A percentile compares a stretch with the other conserved stretches of the same genome.
Evolutionary conservation across 2,888 invertebrate species (phyloP).

Genomic region (Orthosia gothica): DNA sequence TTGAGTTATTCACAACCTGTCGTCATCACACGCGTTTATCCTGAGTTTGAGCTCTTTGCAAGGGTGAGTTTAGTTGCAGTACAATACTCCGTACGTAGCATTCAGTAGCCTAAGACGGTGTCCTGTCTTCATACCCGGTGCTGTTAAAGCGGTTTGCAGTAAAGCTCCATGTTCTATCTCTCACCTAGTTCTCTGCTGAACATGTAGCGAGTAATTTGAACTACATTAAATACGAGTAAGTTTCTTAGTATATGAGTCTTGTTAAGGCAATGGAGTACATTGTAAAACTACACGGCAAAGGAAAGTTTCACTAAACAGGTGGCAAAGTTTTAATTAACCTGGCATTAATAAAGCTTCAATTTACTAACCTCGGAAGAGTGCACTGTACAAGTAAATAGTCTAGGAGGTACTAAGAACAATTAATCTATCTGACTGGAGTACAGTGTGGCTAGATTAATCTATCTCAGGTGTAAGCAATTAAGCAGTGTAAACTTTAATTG

Average conservation of each 20-base stretch:
- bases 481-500: not conserved
- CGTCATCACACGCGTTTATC: not conserved
- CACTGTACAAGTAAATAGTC: not conserved
- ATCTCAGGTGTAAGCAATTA: slow-evolving; percentile 23
- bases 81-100: slow-evolving; percentile 11
- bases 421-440: not conserved
- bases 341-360: no score
- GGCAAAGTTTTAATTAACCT: no score
- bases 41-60: not conserved
- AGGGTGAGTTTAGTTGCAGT: not conserved
- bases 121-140: not conserved
- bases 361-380: not conserved
- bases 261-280: no score
- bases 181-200: not conserved
- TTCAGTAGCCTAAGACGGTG: slow-evolving; percentile 3
- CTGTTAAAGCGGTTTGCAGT: not conserved
- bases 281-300: not conserved
- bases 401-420: slow-evolving; percentile 4
- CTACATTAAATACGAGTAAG: not conserved
- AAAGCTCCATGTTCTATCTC: not conserved
- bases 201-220: not conserved
- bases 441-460: slow-evolving; percentile 11
- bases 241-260: not conserved
- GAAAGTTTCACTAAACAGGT: not conserved
- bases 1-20: slow-evolving; percentile 19